Conservation (phyloP, 23 tunicate species). For the Oikopleura dioica region DNA sequence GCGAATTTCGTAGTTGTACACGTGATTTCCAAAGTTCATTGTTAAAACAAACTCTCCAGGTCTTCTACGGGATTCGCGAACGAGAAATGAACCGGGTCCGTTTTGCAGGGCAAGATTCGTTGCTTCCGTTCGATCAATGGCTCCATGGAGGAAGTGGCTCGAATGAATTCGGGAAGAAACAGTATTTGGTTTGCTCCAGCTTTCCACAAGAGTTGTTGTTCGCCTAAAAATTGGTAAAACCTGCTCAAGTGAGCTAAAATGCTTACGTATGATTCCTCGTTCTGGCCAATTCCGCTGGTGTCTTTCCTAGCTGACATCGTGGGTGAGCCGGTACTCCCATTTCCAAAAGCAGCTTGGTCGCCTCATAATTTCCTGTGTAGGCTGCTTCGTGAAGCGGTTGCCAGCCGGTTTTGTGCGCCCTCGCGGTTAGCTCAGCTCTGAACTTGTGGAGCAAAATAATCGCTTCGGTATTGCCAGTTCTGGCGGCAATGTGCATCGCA, state of each 20-base stretch:
- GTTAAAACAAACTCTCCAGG: slow-evolving; percentile 80
- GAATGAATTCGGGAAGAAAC: too few species aligned
- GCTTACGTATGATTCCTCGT: background rate
- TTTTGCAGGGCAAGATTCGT: background rate
- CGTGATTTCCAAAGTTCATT: slow-evolving; percentile 44
- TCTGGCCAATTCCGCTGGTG: background rate
- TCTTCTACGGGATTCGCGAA: slow-evolving; percentile 49
- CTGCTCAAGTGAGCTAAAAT: background rate
- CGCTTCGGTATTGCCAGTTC: background rate
- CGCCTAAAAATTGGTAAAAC: background rate
- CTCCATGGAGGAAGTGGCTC: background rate
- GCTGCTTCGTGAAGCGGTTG: slow-evolving; percentile 79
- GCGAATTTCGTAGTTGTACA: slow-evolving; percentile 66
- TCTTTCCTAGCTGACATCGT: slow-evolving; percentile 18
- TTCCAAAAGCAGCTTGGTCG: slow-evolving; percentile 31
- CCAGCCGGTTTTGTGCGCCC: slow-evolving; percentile 53
- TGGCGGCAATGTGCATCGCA: slow-evolving; percentile 43
- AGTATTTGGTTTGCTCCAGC: too few species aligned
- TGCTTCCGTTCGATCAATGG: background rate
- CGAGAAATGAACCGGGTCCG: slow-evolving; percentile 40
- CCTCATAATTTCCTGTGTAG: slow-evolving; percentile 28
- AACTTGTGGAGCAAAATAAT: slow-evolving; percentile 31
- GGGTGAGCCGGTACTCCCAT: slow-evolving; percentile 75
- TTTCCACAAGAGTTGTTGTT: too few species aligned
- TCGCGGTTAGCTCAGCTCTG: slow-evolving; percentile 48